Base-by-base conservation (phyloP, 1,140 invertebrate genomes). In the Drosophila teissieri region DNA sequence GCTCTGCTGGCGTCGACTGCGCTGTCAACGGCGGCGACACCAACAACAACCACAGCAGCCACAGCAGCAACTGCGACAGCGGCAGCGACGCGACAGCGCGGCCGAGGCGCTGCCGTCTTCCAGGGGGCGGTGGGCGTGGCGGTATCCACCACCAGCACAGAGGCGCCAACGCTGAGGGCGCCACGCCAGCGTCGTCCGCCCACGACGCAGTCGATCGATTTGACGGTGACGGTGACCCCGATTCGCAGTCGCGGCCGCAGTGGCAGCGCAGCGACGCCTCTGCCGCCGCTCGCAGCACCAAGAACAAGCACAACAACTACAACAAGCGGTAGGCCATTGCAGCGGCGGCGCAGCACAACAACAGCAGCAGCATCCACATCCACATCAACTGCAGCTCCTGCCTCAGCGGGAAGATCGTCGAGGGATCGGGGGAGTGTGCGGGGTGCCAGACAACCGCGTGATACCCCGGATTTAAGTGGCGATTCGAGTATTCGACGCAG, bases 141-240 rank as follows among this genome's bases (percentile, higher is more conserved):
- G 42, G 64, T 52, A 62, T 48, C 75, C 7, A 84, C 89, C 11
- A 91, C 63, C 6, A 89, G 77, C 53, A 80, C 78, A 40, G 78
- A 86, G 65, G 70, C 78, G 68, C 85, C 86, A 19, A 91, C 85
- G 53, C 39, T 90, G 78, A 78, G 78, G 22, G 86, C 85, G 45
- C 86, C 85, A 10, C 84, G 83, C 0, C 85, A 90, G 39, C 74
- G 86, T 44, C 85, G 84, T 51, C 84, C 77, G 42, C 77, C 73
- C 17, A 78, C 74, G 11, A 90, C 85, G 83, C 68, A 77, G 42
- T 77, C 85, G 45, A 80, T 80, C n/a, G 73, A 82, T n/a, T 7
- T 42, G 8, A 27, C 61, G 40, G 37, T 42, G 14, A 34, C 61
- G 37, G 37, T 48, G 22, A 27, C 53, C 42, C 8, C 72, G 36